phyloP scores from a whole-genome alignment of 2,113 vertebrate species.

The Xiphophorus maculatus region DNA sequence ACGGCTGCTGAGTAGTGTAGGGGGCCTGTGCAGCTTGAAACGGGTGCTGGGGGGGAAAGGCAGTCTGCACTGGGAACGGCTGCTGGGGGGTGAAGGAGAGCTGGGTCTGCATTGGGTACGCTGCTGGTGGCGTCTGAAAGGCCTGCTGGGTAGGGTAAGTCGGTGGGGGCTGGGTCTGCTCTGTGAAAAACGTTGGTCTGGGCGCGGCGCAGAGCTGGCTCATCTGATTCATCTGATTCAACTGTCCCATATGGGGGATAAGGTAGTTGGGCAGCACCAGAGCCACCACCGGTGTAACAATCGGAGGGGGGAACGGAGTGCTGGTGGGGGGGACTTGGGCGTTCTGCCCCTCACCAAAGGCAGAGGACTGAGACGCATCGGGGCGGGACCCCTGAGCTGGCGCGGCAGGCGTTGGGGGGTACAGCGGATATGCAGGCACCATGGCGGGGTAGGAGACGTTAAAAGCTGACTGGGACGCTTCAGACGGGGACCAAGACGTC shows the following conservation, averaged over 20 bases:
- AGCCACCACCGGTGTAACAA: constrained; percentile 87
- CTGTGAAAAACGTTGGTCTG: constrained; percentile 76
- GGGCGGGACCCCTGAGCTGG: constrained; percentile 70
- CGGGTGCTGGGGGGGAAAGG: constrained; percentile 73
- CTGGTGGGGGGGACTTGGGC: constrained; percentile 69
- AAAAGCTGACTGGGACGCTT: constrained; percentile 85
- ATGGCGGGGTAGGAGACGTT: constrained; percentile 82
- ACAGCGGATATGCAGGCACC: constrained; percentile 83
- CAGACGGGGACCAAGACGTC: constrained; percentile 89
- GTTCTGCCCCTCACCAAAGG: constrained; percentile 74
- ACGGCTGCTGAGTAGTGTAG: constrained; percentile 71
- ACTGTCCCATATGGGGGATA: constrained; percentile 73
- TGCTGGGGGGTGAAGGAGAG: constrained; percentile 64
- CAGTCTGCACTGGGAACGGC: constrained; percentile 68
- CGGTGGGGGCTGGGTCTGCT: constrained; percentile 74
- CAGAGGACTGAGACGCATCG: constrained; percentile 62
- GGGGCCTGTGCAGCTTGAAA: constrained; percentile 64
- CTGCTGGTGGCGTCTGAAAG: constrained; percentile 59
- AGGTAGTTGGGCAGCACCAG: constrained; percentile 87
- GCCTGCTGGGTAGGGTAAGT: constrained; percentile 71
- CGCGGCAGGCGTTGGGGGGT: constrained; percentile 78
- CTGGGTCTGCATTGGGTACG: constrained; percentile 61
- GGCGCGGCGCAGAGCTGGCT: constrained; percentile 68
- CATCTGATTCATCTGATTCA: constrained; percentile 56
- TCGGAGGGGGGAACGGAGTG: constrained; percentile 77